These are phyloP conservation scores for Nomada hirtipes DNA, from an alignment of 2,888 invertebrate genomes.

Conservation along the genomic window DNA sequence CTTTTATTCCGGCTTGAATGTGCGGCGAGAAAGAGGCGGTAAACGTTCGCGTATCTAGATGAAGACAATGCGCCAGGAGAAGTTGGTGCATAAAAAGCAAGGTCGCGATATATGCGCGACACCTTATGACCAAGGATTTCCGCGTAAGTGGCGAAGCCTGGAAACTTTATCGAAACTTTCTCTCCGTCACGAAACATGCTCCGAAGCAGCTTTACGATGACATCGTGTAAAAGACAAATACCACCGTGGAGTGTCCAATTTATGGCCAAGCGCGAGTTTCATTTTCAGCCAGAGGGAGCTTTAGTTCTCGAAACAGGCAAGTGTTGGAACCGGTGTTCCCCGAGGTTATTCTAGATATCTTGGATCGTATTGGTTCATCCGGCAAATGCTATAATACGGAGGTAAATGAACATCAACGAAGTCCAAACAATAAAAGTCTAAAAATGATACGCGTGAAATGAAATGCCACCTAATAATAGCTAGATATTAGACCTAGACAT, in stretches of 20 bases:
- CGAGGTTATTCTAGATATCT: neutral
- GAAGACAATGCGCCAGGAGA: constrained; percentile 19
- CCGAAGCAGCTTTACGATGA: constrained; percentile 30
- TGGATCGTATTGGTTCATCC: neutral
- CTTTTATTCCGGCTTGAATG: neutral
- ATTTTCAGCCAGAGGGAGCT: neutral
- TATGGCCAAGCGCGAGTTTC: constrained; percentile 25
- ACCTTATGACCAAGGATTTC: constrained; percentile 38
- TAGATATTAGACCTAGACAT: neutral
- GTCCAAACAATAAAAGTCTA: too few species aligned
- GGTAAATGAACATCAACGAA: too few species aligned
- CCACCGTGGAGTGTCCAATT: constrained; percentile 17
- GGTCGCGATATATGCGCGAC: constrained; percentile 31
- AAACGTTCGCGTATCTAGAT: constrained; percentile 1
- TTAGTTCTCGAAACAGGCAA: constrained; percentile 14
- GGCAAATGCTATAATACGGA: neutral
- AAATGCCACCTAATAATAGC: too few species aligned
- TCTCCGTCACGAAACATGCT: neutral
- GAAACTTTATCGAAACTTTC: constrained; percentile 13
- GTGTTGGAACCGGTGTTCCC: neutral
- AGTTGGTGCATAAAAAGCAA: constrained; percentile 37
- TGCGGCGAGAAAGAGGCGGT: neutral
- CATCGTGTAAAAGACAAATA: constrained; percentile 44
- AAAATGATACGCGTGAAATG: too few species aligned
- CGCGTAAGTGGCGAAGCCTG: constrained; percentile 21